Conservation (phyloP, 2,113 vertebrate genomes). For the Apodemus speciosus region DNA sequence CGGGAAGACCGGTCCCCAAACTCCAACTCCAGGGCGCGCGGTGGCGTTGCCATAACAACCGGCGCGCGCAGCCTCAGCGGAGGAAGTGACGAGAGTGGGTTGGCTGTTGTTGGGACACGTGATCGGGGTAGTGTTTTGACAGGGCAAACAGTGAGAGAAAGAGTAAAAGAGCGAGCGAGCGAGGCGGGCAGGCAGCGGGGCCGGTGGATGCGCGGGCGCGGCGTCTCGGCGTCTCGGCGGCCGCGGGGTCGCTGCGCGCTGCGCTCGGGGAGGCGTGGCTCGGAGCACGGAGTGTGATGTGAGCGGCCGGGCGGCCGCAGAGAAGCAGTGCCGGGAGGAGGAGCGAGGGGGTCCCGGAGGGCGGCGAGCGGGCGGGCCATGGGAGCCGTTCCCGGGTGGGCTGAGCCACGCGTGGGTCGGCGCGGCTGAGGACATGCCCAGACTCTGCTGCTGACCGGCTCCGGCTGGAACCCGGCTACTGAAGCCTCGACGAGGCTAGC, state of each 20-base stretch:
- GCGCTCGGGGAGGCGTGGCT: constrained; percentile 57
- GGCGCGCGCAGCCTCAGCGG: constrained; percentile 67
- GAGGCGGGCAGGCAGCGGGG: constrained; percentile 58
- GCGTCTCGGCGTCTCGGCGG: not conserved
- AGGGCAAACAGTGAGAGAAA: constrained; percentile 80
- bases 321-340: constrained; percentile 55
- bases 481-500: not conserved
- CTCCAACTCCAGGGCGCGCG: not conserved
- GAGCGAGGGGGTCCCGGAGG: constrained; percentile 38
- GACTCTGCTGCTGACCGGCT: not conserved
- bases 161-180: constrained; percentile 69
- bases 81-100: constrained; percentile 76
- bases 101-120: constrained; percentile 87
- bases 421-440: not conserved
- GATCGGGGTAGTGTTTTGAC: constrained; percentile 88
- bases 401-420: not conserved
- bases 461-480: not conserved
- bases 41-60: constrained; percentile 85
- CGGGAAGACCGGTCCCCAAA: not conserved
- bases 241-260: constrained; percentile 53
- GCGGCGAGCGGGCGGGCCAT: not conserved
- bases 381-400: not conserved
- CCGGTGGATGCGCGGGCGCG: constrained; percentile 45
- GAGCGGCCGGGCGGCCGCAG: constrained; percentile 56
- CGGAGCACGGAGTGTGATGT: constrained; percentile 62